Conservation (phyloP, 2,888 invertebrate species). For the Eilema griseolum region DNA sequence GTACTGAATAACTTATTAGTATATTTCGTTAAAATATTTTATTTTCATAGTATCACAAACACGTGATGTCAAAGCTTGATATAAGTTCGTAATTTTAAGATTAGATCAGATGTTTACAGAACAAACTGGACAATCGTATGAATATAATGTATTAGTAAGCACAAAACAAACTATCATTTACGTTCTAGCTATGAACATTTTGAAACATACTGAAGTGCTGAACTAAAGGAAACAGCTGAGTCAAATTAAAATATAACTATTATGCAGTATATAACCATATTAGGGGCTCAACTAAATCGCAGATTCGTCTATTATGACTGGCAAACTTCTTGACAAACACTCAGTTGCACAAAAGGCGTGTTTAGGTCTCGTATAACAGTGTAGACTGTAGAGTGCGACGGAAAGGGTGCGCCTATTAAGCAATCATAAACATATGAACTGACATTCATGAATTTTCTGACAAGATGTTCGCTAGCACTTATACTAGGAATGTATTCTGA, state of each 20-base stretch:
- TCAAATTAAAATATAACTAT: background rate
- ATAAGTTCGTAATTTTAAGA: background rate
- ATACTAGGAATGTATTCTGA: background rate
- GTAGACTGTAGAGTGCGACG: background rate
- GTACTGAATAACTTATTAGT: conserved; percentile 35
- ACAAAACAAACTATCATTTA: background rate
- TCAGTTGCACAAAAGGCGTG: background rate
- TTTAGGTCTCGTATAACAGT: background rate
- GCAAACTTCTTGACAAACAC: background rate
- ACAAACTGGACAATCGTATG: background rate
- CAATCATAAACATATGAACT: background rate
- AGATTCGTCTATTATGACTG: background rate
- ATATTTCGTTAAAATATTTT: too few relatives aligned
- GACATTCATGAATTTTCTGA: background rate
- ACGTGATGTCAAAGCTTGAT: background rate
- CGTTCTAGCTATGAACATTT: background rate
- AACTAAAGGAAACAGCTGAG: background rate
- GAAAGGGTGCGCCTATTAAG: background rate
- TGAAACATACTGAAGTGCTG: background rate
- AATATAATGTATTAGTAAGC: background rate
- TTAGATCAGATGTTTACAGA: background rate
- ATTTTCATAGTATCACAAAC: background rate
- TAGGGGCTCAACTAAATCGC: background rate
- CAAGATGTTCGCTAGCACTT: background rate
- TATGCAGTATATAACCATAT: background rate